These are phyloP conservation scores for Sitta carolinensis DNA, from an alignment of 2,797 vertebrate genomes.

Conservation along the genomic window DNA sequence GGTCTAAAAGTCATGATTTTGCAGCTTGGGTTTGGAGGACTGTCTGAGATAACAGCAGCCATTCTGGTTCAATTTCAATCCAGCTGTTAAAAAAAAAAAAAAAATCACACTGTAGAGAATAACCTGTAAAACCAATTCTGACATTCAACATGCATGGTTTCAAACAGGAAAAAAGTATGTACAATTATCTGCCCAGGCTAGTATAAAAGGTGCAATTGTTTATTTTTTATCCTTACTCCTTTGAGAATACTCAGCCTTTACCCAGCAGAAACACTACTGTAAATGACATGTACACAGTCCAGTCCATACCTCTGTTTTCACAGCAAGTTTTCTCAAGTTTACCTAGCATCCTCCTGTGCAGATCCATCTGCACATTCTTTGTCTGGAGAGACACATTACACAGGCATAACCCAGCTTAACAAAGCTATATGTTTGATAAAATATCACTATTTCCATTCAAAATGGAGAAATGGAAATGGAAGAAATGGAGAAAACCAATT, in stretches of 20 bases:
- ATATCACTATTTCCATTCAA: background rate
- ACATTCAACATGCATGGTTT: background rate
- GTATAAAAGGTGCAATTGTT: background rate
- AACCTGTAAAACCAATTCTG: background rate
- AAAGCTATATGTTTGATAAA: background rate
- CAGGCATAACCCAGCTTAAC: background rate
- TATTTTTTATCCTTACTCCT: background rate
- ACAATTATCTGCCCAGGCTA: background rate
- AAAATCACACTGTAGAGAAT: background rate
- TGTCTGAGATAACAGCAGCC: slow-evolving; percentile 80
- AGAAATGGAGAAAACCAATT: background rate
- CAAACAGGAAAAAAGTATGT: background rate
- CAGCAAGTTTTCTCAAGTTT: background rate
- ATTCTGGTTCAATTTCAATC: slow-evolving; percentile 75
- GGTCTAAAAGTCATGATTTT: slow-evolving; percentile 99
- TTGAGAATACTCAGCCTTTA: background rate
- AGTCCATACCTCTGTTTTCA: background rate
- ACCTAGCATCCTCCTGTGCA: background rate
- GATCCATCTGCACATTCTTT: background rate
- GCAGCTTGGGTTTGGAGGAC: slow-evolving; percentile 89
- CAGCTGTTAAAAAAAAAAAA: background rate
- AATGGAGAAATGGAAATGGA: background rate
- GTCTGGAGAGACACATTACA: background rate
- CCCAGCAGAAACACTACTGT: accelerated
- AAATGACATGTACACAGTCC: background rate